Evolutionary conservation across 2,797 vertebrate genomes (phyloP).

Genomic region (Betta splendens): DNA sequence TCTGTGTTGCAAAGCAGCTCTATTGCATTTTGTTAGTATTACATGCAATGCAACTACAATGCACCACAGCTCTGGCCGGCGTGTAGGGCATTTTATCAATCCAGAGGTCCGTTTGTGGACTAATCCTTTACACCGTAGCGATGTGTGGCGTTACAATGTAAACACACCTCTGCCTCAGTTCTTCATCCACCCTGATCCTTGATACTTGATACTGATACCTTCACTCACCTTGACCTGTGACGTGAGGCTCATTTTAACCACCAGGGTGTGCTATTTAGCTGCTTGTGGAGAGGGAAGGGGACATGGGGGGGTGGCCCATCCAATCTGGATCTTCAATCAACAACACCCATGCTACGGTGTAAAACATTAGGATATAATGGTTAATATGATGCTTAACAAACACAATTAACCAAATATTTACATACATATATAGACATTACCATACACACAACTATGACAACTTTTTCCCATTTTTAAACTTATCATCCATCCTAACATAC

Average conservation of each 20-base stretch:
- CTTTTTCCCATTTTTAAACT: background rate
- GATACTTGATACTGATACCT: too few species aligned
- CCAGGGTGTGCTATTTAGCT: slow-evolving; percentile 31
- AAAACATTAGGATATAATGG: background rate
- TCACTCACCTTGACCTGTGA: slow-evolving; percentile 13
- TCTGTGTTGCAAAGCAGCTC: slow-evolving; percentile 87
- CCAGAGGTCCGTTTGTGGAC: background rate
- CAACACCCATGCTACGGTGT: slow-evolving; percentile 15
- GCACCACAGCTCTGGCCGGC: slow-evolving; percentile 85
- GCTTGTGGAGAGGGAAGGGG: background rate
- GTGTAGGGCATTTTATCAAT: background rate
- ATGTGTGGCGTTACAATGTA: fast-evolving
- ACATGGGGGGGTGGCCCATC: background rate
- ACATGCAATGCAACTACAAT: slow-evolving; percentile 99
- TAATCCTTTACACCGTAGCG: background rate
- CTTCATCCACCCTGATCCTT: background rate
- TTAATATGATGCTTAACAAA: background rate
- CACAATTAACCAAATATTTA: background rate
- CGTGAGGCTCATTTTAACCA: slow-evolving; percentile 16
- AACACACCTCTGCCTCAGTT: background rate
- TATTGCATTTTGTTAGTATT: slow-evolving; percentile 82
- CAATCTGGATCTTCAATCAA: background rate
- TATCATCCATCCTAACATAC: background rate
- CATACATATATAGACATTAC: background rate
- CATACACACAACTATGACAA: background rate